These are phyloP conservation scores for Acyrthosiphon pisum DNA, from an alignment of 1,140 invertebrate species.

Conservation along the genomic window DNA sequence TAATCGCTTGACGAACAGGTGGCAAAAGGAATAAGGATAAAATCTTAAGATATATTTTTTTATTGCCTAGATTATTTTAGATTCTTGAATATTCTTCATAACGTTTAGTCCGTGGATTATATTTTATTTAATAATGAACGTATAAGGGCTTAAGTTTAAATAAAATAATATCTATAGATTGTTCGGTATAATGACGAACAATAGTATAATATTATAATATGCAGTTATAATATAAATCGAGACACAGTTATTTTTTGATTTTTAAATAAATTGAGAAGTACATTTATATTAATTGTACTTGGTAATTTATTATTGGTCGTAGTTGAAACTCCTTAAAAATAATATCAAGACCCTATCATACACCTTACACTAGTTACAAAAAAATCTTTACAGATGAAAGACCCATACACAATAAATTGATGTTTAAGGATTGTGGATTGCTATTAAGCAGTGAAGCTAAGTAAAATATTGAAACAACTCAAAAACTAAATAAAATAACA, in stretches of 20 bases:
- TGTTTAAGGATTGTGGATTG: background rate
- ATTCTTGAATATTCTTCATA: background rate
- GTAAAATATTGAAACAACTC: background rate
- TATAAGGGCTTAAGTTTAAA: background rate
- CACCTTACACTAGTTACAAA: background rate
- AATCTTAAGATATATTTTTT: constrained; percentile 7
- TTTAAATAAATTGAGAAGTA: background rate
- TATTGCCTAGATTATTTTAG: background rate
- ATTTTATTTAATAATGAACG: background rate
- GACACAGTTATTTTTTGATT: background rate
- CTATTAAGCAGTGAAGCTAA: background rate
- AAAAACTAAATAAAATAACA: background rate
- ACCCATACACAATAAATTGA: background rate
- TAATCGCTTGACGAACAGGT: constrained; percentile 38
- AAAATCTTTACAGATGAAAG: background rate
- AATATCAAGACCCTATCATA: background rate
- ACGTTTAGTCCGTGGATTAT: background rate
- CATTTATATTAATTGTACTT: background rate
- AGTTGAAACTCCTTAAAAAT: background rate
- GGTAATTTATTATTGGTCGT: background rate
- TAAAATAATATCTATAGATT: background rate
- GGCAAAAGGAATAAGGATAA: background rate
- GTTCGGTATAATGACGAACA: background rate
- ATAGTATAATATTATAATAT: background rate
- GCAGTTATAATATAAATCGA: background rate